Conservation (phyloP, 2,113 vertebrate species). For the Melanotaenia duboulayi region DNA sequence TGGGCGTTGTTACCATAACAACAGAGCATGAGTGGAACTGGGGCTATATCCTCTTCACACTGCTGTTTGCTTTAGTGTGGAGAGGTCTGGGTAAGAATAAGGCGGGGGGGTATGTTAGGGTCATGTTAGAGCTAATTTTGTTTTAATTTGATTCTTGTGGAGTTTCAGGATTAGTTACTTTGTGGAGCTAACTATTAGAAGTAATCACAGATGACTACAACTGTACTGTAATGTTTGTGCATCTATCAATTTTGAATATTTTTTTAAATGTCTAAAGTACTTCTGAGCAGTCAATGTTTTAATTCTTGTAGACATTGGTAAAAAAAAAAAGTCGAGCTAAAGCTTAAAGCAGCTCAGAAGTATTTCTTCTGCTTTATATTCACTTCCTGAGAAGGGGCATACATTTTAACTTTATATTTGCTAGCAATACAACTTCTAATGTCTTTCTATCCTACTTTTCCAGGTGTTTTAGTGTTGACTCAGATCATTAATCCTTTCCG, state of each 20-base stretch:
- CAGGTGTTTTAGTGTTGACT: conserved; percentile 93
- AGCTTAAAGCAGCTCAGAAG: too few species aligned
- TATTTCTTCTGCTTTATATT: too few species aligned
- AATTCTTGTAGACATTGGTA: too few species aligned
- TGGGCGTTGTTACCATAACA: conserved; percentile 95
- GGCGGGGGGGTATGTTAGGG: background rate
- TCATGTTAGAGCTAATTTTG: background rate
- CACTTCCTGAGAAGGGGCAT: background rate
- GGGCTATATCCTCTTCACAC: conserved; percentile 93
- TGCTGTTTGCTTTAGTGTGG: conserved; percentile 94
- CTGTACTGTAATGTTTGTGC: too few species aligned
- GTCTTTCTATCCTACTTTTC: background rate
- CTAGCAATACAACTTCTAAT: background rate
- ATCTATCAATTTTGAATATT: too few species aligned
- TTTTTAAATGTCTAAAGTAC: too few species aligned
- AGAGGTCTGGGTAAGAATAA: conserved; percentile 88
- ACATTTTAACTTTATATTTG: background rate
- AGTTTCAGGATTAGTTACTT: background rate
- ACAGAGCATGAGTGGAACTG: conserved; percentile 97
- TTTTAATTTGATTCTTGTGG: background rate
- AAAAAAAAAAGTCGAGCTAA: too few species aligned
- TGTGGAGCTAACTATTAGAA: too few species aligned
- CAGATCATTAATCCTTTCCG: conserved; percentile 97
- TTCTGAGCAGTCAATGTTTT: too few species aligned
- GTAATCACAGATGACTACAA: too few species aligned